Base-by-base conservation (phyloP, 2,888 invertebrate species). In the Ceramica pisi region DNA sequence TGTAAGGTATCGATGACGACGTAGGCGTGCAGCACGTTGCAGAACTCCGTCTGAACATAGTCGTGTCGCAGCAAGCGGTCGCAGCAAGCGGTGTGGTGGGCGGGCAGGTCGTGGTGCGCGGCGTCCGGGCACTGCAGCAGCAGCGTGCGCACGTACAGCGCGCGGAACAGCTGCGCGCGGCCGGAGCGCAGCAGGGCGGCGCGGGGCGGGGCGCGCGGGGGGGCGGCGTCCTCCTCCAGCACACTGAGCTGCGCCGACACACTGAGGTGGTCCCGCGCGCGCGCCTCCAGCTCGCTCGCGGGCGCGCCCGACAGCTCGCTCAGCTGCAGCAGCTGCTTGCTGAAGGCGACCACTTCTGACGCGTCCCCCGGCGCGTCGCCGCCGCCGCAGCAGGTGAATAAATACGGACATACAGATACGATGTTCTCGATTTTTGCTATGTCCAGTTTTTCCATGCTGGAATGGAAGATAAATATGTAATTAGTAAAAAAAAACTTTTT, bases 191-290 rank as follows among this genome's bases (percentile, higher is more conserved):
- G 76, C 1, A 92, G 80, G 0, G 62, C 53, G 35, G 78, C 76
- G 0, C n/a, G 89, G 83, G 41, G 79, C 56, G 0, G 87, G 88
- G 62, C 90, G 90, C 10, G 84, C 89, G 71, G 91, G 85, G 0
- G 91, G 90, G 41, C 94, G 93, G 86, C n/a, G n/a, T n/a, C n/a
- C n/a, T n/a, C n/a, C n/a, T n/a, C n/a, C n/a, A n/a, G n/a, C n/a
- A n/a, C n/a, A n/a, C 85, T 90, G 5, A 95, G 84, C 21, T 83
- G 81, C 0, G 86, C 84, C 53, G 78, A 80, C 5, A 93, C 87
- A 60, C 89, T 88, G 67, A 89, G 89, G 76, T 87, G 82, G 0
- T 90, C 83, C 10, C 91, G 59, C 4, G 92, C 93, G 78, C 56
- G 84, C 9, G 79, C 53, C 41, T 86, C 86, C 1, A 88, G n/a